phyloP scores from a whole-genome alignment of 2,888 invertebrate genomes.

The Sphinx pinastri region DNA sequence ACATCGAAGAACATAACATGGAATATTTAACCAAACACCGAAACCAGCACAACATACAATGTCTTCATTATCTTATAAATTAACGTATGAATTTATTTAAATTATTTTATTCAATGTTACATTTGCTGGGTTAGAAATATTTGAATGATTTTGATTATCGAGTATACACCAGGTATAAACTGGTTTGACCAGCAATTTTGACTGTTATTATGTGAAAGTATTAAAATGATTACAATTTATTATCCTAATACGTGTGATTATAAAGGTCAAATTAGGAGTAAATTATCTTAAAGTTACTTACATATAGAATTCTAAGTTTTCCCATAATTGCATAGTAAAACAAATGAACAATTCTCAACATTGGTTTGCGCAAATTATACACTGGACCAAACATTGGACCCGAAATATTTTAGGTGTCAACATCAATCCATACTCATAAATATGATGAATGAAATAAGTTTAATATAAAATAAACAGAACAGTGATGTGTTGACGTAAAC shows the following conservation, averaged over 20 bases:
- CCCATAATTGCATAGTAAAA: slow-evolving; percentile 4
- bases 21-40: slow-evolving; percentile 58
- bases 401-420: slow-evolving; percentile 30
- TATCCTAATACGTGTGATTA: slow-evolving; percentile 1
- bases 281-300: slow-evolving; percentile 17
- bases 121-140: slow-evolving; percentile 7
- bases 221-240: not conserved
- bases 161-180: not conserved
- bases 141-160: not conserved
- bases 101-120: slow-evolving; percentile 30
- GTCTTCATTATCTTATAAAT: slow-evolving; percentile 51
- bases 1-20: slow-evolving; percentile 62
- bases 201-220: not conserved
- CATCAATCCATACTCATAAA: slow-evolving; percentile 28
- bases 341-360: slow-evolving; percentile 7
- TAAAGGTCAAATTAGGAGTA: slow-evolving; percentile 9
- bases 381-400: slow-evolving; percentile 37
- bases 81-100: slow-evolving; percentile 22
- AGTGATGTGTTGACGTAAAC: slow-evolving; percentile 3
- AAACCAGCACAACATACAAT: slow-evolving; percentile 56
- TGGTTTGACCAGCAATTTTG: slow-evolving; percentile 3
- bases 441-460: slow-evolving; percentile 7
- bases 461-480: not conserved
- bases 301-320: not conserved
- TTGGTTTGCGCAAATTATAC: slow-evolving; percentile 26